Base-by-base conservation (phyloP, 2,113 vertebrate genomes). In the Triplophysa siluroides region DNA sequence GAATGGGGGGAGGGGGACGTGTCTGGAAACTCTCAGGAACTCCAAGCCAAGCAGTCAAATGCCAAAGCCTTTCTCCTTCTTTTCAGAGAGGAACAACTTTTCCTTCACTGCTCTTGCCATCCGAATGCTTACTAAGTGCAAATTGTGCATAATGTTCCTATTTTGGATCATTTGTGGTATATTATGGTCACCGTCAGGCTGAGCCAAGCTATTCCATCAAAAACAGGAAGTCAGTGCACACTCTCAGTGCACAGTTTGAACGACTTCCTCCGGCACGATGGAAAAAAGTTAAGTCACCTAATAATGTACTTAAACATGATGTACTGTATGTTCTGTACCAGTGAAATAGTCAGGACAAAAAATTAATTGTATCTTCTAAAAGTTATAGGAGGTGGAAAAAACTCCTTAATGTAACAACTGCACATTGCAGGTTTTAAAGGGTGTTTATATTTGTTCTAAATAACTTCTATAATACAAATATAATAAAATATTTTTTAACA, bases 101-200 rank as follows among this genome's bases (percentile, higher is more conserved):
- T 83, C 77, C 82, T 76, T 87, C 78, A 71, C 76, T 79, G 68
- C 43, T 24, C 56, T 47, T 47, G 63, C 80, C 84, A 83, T 84
- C 41, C 56, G 76, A 83, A 65, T 63, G 83, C 75, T 72, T 78
- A 71, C 82, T 65, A 75, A 83, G 81, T 58, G 80, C 76, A 87
- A 84, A 87, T 73, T 41, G 86, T 60, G 64, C 67, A 64, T 81
- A 79, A 85, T 88, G 81, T 85, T 66, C 82, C 82, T 47, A 82
- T 65, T 83, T 82, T 69, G 76, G 65, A 76, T 65, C 10, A 79
- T 78, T 79, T 80, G 72, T 69, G 78, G 67, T 66, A 72, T 75
- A 78, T 83, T 83, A 74, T 62, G 29, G 64, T 79, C 60, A 79
- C 63, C 69, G 69, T 76, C 54, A 16, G 70, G 54, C 13, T 70